These are phyloP conservation scores for Thecocarcelia acutangulata DNA, from an alignment of 2,888 invertebrate species.

Conservation along the genomic window DNA sequence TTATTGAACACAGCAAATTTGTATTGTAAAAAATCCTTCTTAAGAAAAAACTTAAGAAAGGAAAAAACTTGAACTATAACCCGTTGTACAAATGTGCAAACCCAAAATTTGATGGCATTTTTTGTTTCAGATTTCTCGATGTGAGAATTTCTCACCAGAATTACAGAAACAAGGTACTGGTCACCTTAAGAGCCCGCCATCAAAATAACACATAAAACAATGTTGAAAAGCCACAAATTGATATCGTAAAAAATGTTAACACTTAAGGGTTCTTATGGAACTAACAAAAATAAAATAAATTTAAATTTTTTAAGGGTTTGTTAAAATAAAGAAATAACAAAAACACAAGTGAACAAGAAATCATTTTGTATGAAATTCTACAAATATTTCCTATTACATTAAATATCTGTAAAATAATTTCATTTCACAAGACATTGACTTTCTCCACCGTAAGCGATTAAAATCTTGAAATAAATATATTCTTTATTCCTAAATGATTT, in stretches of 20 bases:
- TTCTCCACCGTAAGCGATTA: conserved; percentile 9
- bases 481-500: not conserved
- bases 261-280: conserved; percentile 75
- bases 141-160: no score
- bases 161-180: conserved; percentile 36
- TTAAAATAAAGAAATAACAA: conserved; percentile 10
- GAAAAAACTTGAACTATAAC: no score
- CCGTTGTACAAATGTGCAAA: no score
- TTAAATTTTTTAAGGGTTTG: conserved; percentile 35
- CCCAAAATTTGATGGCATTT: no score
- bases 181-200: conserved; percentile 41
- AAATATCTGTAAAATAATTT: not conserved
- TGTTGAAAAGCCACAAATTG: conserved; percentile 72
- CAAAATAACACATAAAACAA: conserved; percentile 66
- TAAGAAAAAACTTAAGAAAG: no score
- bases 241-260: conserved; percentile 73
- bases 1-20: no score
- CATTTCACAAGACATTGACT: conserved; percentile 25
- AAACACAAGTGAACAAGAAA: not conserved
- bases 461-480: conserved; percentile 9
- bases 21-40: no score
- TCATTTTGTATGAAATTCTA: not conserved
- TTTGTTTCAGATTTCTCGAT: no score
- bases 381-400: conserved; percentile 4
- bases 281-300: conserved; percentile 63